A percentile compares a stretch with the other conserved stretches of the same genome.
Conservation (phyloP, 1,140 invertebrate genomes). For the Halotydeus destructor region DNA sequence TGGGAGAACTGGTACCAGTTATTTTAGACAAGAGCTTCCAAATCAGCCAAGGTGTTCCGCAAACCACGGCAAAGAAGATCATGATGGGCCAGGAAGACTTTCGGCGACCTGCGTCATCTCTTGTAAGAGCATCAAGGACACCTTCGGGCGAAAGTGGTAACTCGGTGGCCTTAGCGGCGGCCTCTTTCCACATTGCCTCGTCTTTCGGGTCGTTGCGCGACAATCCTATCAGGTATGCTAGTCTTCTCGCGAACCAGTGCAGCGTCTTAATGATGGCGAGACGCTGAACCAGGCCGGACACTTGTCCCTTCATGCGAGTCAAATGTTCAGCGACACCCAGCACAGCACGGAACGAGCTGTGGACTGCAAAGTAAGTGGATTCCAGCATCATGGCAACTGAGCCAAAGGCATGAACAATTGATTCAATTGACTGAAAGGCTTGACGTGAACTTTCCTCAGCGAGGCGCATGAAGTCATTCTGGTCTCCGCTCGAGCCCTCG, state of each 20-base stretch:
- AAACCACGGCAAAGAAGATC: slow-evolving; percentile 61
- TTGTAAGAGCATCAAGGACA: slow-evolving; percentile 2
- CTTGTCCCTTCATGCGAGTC: slow-evolving; percentile 50
- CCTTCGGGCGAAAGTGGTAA: neutral
- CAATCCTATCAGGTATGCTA: slow-evolving; percentile 40
- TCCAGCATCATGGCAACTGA: slow-evolving; percentile 91
- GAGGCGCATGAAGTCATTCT: slow-evolving; percentile 51
- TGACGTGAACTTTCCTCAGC: slow-evolving; percentile 72
- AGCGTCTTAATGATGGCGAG: slow-evolving; percentile 55
- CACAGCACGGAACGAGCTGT: slow-evolving; percentile 81
- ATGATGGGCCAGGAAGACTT: slow-evolving; percentile 34
- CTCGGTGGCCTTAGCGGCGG: slow-evolving; percentile 16
- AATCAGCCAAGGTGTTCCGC: slow-evolving; percentile 74
- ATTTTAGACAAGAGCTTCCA: slow-evolving; percentile 25
- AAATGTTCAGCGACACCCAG: slow-evolving; percentile 87
- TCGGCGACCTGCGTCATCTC: slow-evolving; percentile 8
- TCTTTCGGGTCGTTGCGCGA: slow-evolving; percentile 28
- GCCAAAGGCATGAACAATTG: slow-evolving; percentile 66
- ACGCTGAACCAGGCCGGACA: slow-evolving; percentile 60
- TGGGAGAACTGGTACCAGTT: slow-evolving; percentile 10
- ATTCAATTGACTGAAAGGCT: slow-evolving; percentile 84
- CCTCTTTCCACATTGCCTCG: slow-evolving; percentile 24
- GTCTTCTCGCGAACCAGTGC: slow-evolving; percentile 52
- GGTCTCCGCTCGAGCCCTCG: too few species aligned
- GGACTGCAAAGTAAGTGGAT: slow-evolving; percentile 80